Evolutionary conservation across 2,797 vertebrate species (phyloP).

Genomic region (Clamator glandarius): DNA sequence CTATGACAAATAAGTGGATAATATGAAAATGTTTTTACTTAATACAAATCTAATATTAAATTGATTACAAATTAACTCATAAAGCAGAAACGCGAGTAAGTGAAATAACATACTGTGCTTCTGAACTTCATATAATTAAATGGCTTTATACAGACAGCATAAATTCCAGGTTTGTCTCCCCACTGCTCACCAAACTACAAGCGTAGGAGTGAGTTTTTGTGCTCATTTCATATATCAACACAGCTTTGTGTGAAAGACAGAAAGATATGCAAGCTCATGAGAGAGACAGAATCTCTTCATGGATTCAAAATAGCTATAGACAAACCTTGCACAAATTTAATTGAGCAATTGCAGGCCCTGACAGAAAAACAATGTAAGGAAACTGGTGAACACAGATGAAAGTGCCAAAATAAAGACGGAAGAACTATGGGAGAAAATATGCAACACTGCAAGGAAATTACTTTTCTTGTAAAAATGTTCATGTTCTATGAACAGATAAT

Average conservation of each 20-base stretch:
- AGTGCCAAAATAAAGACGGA: slow-evolving; percentile 67
- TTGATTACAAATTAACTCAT: background rate
- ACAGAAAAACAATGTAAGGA: slow-evolving; percentile 66
- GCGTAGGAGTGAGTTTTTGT: background rate
- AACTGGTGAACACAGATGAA: slow-evolving; percentile 25
- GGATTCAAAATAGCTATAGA: slow-evolving; percentile 4
- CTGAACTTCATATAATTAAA: background rate
- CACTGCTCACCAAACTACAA: background rate
- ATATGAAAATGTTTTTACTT: background rate
- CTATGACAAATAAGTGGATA: background rate
- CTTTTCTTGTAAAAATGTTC: slow-evolving; percentile 56
- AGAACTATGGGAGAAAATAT: slow-evolving; percentile 13
- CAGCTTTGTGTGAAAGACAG: background rate
- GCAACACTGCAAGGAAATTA: slow-evolving; percentile 56
- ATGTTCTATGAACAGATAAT: slow-evolving; percentile 37
- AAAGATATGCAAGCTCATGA: background rate
- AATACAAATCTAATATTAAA: background rate
- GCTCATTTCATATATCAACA: background rate
- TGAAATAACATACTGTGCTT: background rate
- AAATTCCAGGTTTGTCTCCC: background rate
- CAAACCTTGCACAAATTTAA: slow-evolving; percentile 20
- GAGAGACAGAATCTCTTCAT: background rate
- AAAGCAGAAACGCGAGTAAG: background rate
- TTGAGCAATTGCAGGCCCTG: slow-evolving; percentile 41
- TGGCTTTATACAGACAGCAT: background rate